Percentiles rank a stretch among this genome's conserved stretches.
Evolutionary conservation across 2,113 vertebrate species (phyloP).

Genomic region (Cisticola juncidis): DNA sequence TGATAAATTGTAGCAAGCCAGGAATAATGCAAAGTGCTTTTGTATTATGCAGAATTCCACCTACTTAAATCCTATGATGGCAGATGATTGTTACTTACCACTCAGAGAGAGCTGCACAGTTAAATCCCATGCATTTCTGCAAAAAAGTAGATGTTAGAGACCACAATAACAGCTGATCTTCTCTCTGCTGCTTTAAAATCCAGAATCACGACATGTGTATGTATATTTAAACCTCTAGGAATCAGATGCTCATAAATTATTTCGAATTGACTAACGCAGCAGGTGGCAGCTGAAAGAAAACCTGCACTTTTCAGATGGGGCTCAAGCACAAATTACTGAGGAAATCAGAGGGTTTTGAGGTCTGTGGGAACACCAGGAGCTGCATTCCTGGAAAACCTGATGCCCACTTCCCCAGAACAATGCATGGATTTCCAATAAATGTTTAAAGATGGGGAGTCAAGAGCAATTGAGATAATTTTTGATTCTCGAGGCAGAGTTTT

Average conservation of each 20-base stretch:
- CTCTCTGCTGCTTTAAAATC: conserved; percentile 12
- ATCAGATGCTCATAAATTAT: conserved; percentile 15
- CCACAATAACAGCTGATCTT: conserved; percentile 17
- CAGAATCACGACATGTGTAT: background rate
- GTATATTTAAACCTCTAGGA: conserved; percentile 37
- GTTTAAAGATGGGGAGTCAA: background rate
- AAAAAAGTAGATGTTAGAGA: conserved; percentile 15
- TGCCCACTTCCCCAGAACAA: background rate
- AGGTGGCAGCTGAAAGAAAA: background rate
- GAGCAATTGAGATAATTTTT: background rate
- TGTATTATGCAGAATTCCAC: background rate
- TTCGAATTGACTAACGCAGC: background rate
- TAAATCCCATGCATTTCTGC: conserved; percentile 23
- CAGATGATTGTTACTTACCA: background rate
- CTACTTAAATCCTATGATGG: background rate
- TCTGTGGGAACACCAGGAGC: background rate
- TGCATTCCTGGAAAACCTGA: background rate
- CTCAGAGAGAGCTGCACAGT: background rate
- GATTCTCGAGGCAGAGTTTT: background rate
- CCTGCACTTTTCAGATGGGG: background rate
- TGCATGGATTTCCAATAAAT: background rate
- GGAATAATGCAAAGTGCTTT: background rate
- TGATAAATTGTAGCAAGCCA: background rate
- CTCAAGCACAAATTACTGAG: background rate
- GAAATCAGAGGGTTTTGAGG: background rate